Conservation (phyloP, 2,113 vertebrate genomes). For the Eclectus roratus region DNA sequence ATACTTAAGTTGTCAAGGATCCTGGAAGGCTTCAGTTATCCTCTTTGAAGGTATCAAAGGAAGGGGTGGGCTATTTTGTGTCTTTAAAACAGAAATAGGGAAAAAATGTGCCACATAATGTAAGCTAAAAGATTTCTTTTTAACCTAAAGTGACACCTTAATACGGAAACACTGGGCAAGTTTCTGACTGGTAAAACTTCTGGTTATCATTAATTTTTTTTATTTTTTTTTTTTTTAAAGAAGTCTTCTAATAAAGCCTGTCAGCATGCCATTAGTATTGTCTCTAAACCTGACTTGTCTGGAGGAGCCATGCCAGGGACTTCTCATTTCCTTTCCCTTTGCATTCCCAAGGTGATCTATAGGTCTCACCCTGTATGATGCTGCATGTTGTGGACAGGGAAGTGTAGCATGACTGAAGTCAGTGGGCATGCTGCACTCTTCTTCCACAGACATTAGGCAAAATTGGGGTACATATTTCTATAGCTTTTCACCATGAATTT, state of each 20-base stretch:
- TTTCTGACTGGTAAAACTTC: constrained; percentile 29
- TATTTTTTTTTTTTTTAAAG: neutral
- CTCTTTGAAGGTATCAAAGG: constrained; percentile 37
- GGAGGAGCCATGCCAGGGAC: neutral
- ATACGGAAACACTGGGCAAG: neutral
- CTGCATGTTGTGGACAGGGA: neutral
- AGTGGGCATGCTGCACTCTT: neutral
- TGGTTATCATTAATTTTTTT: neutral
- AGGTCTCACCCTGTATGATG: neutral
- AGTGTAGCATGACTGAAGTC: neutral
- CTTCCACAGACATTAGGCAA: neutral
- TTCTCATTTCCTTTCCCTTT: neutral
- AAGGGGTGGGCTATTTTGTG: constrained; percentile 31
- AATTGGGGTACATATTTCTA: neutral
- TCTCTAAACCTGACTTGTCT: neutral
- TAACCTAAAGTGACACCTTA: neutral
- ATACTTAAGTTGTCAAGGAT: constrained; percentile 62
- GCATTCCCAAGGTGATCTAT: neutral
- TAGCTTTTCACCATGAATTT: neutral
- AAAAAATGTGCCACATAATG: neutral
- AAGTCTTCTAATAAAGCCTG: neutral
- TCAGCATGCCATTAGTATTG: neutral
- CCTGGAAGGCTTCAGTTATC: constrained; percentile 49
- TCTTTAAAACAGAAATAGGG: constrained; percentile 33
- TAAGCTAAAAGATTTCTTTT: constrained; percentile 26